Base-by-base conservation (phyloP, 1,140 invertebrate species). In the Orussus abietinus region DNA sequence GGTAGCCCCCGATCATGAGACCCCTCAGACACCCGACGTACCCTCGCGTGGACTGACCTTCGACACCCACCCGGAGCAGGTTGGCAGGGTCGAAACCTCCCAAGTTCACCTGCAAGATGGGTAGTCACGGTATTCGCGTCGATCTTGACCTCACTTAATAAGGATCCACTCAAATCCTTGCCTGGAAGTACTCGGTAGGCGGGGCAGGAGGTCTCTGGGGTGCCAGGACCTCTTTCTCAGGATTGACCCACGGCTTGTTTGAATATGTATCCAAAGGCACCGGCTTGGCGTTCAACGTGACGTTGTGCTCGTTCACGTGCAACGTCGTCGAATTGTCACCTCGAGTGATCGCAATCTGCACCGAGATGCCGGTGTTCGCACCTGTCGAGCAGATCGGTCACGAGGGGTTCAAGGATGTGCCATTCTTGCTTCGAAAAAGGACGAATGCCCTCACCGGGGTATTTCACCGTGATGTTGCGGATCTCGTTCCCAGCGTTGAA, bases 21-120 rank as follows among this genome's bases (percentile, higher is more conserved):
- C 92, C 92, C 48, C 90, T 77, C 11, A 95, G 79, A 58, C 92
- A 96, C 1, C 92, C 92, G 9, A 92, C 82, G 59, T 91, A 92
- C 0, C 84, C 84, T 43, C 89, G 78, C 3, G 80, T 76, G 3
- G 81, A 59, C 1, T 68, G 54, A 1, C 71, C 70, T 25, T 81
- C 78, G 32, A 75, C 66, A 20, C 78, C 75, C 4, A 83, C 79
- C 20, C 81, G 69, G 40, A 86, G 68, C 25, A 89, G 65, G 55
- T 84, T 86, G 55, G 83, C 79, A 1, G 78, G 70, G 66, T 90
- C 87, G 53, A 88, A 88, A 12, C 91, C 90, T 30, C 91, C 92
- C 25, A 95, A 74, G 71, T 92, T 92, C 42, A 94, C 78, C 66
- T 75, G 50, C n/a, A 30, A 38, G 38, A 38, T 19, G 18, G n/a